These are phyloP conservation scores for Phataginus tricuspis DNA, from an alignment of 2,797 vertebrate genomes.

Conservation along the genomic window DNA sequence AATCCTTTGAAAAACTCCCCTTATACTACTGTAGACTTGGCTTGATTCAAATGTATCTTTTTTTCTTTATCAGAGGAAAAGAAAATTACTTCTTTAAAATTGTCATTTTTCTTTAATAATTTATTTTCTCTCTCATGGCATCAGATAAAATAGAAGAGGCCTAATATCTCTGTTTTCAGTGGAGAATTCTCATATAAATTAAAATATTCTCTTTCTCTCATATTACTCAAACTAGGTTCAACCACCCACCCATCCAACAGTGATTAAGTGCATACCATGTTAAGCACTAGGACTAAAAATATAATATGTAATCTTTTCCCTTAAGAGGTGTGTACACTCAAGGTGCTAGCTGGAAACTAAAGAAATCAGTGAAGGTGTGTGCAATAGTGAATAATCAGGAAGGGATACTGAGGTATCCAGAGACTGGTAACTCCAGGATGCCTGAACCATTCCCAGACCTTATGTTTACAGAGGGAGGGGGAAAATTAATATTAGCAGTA, in stretches of 20 bases:
- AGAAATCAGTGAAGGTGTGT: neutral
- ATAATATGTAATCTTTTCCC: neutral
- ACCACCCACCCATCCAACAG: neutral
- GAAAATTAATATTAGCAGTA: neutral
- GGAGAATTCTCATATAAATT: slow-evolving; percentile 27
- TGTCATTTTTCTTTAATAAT: neutral
- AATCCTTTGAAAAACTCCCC: slow-evolving; percentile 40
- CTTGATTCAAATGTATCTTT: neutral
- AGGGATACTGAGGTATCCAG: neutral
- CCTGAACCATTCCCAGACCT: neutral
- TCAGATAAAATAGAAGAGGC: slow-evolving; percentile 29
- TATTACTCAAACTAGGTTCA: slow-evolving; percentile 41
- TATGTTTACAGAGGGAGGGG: too few relatives aligned
- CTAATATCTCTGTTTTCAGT: neutral
- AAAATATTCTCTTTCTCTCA: slow-evolving; percentile 41
- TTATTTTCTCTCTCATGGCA: neutral
- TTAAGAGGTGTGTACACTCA: neutral
- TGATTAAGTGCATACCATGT: neutral
- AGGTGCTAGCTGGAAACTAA: neutral
- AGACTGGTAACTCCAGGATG: neutral
- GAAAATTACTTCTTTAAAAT: slow-evolving; percentile 36
- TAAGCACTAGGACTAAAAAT: neutral
- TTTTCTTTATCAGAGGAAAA: slow-evolving; percentile 24
- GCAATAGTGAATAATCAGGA: neutral
- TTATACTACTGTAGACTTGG: neutral